phyloP scores from a whole-genome alignment of 1,140 invertebrate species.

The Temnothorax nylanderi region DNA sequence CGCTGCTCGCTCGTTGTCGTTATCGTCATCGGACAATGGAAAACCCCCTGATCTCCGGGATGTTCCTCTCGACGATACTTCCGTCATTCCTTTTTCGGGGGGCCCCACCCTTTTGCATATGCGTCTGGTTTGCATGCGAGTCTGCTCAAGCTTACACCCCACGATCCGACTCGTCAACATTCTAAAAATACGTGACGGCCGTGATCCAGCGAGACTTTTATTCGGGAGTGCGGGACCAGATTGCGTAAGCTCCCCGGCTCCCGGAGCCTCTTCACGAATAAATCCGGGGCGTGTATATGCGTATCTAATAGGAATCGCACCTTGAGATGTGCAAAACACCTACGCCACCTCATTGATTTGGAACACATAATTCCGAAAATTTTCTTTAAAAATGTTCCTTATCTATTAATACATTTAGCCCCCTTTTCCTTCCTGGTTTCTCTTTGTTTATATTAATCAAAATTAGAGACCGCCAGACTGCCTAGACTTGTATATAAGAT shows the following conservation, averaged over 20 bases:
- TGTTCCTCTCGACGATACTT: conserved; percentile 4
- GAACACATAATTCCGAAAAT: background rate
- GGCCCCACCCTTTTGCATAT: conserved; percentile 25
- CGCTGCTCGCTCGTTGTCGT: background rate
- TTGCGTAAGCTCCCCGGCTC: conserved; percentile 75
- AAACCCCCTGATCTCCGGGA: background rate
- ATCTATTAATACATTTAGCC: background rate
- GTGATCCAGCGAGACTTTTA: conserved; percentile 79
- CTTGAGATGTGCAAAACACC: conserved; percentile 6
- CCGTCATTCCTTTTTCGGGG: background rate
- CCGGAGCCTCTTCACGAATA: conserved; percentile 53
- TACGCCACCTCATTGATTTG: background rate
- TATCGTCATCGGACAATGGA: conserved; percentile 16
- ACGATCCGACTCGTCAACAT: conserved; percentile 57
- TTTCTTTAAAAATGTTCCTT: background rate
- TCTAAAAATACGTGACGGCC: conserved; percentile 81
- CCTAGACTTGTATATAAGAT: background rate
- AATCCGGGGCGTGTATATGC: conserved; percentile 58
- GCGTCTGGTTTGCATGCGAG: background rate
- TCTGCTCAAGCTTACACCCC: background rate
- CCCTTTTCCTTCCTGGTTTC: too few relatives aligned
- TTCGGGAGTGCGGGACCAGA: conserved; percentile 60
- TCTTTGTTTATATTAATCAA: background rate
- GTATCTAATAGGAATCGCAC: conserved; percentile 1
- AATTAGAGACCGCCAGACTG: background rate